Conservation (phyloP, 2,113 vertebrate genomes). For the Ictidomys tridecemlineatus region DNA sequence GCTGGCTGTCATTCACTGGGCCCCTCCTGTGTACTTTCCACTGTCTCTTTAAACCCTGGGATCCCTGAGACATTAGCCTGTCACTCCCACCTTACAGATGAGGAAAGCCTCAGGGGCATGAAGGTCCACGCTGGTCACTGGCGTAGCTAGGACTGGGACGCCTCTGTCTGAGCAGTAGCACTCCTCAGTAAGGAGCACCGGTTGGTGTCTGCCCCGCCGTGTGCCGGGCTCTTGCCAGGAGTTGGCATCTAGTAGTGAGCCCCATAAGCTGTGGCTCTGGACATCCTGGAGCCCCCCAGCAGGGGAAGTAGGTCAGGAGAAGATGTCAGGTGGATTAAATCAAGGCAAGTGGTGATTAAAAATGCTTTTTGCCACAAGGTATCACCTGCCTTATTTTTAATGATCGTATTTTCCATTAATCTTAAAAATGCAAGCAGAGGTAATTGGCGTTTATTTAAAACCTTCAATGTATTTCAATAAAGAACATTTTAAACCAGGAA, state of each 20-base stretch:
- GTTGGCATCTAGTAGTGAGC: neutral
- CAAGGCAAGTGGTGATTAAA: neutral
- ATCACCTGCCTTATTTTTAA: conserved; percentile 32
- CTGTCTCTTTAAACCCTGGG: neutral
- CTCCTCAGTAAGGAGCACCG: neutral
- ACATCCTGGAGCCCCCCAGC: neutral
- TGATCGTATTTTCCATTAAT: conserved; percentile 70
- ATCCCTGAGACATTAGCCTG: neutral
- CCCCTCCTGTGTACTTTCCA: neutral
- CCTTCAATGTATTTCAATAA: conserved; percentile 62
- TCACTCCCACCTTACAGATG: neutral
- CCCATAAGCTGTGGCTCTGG: neutral
- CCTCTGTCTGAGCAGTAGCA: neutral
- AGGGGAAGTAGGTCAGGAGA: neutral
- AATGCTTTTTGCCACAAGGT: conserved; percentile 44
- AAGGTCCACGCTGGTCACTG: neutral
- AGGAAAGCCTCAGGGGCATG: neutral
- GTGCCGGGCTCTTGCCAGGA: neutral
- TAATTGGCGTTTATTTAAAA: conserved; percentile 72
- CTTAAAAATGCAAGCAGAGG: conserved; percentile 63
- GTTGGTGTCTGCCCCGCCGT: accelerated
- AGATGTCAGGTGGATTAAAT: neutral
- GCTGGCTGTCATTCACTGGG: neutral
- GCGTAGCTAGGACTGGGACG: too few relatives aligned
- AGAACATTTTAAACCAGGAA: conserved; percentile 22